Base-by-base conservation (phyloP, 2,888 invertebrate genomes). In the Oscheius myriophilus region DNA sequence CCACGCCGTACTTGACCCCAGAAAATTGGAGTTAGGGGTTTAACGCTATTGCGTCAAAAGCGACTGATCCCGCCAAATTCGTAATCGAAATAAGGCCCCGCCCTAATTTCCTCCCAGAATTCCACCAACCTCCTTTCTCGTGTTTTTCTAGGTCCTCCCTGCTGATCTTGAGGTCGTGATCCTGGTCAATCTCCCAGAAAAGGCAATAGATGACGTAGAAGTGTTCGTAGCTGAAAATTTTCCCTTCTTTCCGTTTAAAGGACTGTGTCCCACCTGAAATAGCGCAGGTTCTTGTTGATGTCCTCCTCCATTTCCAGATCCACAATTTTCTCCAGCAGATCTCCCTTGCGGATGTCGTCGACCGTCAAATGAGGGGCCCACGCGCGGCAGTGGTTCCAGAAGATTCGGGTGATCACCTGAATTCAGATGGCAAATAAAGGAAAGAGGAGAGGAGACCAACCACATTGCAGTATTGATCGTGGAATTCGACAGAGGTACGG, bases 181-280 rank as follows among this genome's bases (percentile, higher is more conserved):
- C 98, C 75, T 93, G 91, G 88, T 98, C 98, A 87, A 98, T 89
- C 89, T 98, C 98, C 98, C 98, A 99, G 89, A 98, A 99, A 89
- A 98, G 98, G 90, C 98, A 98, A 89, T 99, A 98, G 88, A 98
- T 96, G 72, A 98, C 98, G 90, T 98, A 98, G 89, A 98, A 98
- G 90, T 98, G 98, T 88, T 99, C 98, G 88, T 99, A 98, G 87
- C 96, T 96, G 90, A 90, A 93, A 46, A 53, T n/a, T 53, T 49
- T 6, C 21, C 11, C 11, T 49, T 6, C 3, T 49, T 49, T 49
- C 11, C 3, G 11, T 11, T 9, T 6, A 18, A 49, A 21, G 21
- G 18, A 21, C 33, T 33, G 33, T 33, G 33, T 3, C n/a, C n/a
- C 46, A 78, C 78, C 75, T 75, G 69, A 78, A 78, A 43, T 78